These are phyloP conservation scores for Gallinago nigripennis DNA, from an alignment of 2,797 vertebrate genomes.

Conservation along the genomic window DNA sequence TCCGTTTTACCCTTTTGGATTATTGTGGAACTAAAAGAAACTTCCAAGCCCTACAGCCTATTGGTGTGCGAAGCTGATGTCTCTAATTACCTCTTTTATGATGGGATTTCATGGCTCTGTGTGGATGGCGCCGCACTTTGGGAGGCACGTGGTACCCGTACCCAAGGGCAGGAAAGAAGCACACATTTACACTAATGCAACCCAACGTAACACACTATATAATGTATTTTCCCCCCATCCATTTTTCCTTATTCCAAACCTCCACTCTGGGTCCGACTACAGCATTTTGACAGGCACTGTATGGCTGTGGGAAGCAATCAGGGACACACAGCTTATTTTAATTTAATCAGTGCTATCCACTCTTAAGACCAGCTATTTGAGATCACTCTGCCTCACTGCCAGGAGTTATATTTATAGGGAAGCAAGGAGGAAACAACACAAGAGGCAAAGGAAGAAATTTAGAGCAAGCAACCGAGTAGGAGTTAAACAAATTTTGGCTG, in stretches of 20 bases:
- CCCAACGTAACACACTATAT: not conserved
- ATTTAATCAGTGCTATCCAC: not conserved
- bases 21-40: not conserved
- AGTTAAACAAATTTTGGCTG: not conserved
- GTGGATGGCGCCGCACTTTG: not conserved
- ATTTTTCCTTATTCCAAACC: not conserved
- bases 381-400: not conserved
- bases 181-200: not conserved
- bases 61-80: not conserved
- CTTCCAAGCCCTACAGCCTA: not conserved
- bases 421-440: not conserved
- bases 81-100: not conserved
- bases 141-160: rapidly evolving
- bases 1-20: not conserved
- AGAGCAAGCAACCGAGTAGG: not conserved
- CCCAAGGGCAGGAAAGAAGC: not conserved
- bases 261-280: not conserved
- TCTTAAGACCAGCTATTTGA: not conserved
- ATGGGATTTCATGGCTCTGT: not conserved
- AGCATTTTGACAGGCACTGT: not conserved
- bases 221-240: not conserved
- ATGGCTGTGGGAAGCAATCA: not conserved
- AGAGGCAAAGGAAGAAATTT: not conserved
- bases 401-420: not conserved
- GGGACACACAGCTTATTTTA: not conserved